A percentile compares a stretch with the other conserved stretches of the same genome.
These are phyloP conservation scores for Nemopilema nomurai DNA, from an alignment of 30 jellyfish, hydroid and myxozoan genomes.

Conservation along the genomic window DNA sequence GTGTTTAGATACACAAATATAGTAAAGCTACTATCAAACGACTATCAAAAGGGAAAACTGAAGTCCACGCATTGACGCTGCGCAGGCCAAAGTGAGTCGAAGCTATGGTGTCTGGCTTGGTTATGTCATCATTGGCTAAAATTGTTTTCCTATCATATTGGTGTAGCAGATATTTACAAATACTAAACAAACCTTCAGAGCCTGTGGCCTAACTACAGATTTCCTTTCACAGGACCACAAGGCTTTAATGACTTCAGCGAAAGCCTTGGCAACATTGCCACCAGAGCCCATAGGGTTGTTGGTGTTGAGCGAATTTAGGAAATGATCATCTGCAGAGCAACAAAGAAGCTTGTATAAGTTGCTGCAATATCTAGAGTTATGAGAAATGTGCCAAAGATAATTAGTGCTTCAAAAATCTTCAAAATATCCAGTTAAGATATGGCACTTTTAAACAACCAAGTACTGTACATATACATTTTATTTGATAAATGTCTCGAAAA, in stretches of 20 bases:
- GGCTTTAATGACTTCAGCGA: conserved; percentile 79
- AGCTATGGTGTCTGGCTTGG: not conserved
- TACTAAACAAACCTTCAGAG: conserved; percentile 64
- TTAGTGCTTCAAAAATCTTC: too few relatives aligned
- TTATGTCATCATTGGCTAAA: not conserved
- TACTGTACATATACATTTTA: too few relatives aligned
- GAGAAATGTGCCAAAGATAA: too few relatives aligned
- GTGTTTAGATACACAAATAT: not conserved
- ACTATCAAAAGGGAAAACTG: too few relatives aligned
- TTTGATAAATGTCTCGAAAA: too few relatives aligned
- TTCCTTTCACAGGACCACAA: conserved; percentile 70
- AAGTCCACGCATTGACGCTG: too few relatives aligned
- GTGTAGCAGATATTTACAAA: not conserved
- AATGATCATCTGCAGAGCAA: conserved; percentile 59
- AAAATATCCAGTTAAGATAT: too few relatives aligned
- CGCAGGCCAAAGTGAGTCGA: too few relatives aligned
- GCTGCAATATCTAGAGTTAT: too few relatives aligned
- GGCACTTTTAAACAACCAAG: too few relatives aligned
- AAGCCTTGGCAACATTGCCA: conserved; percentile 91
- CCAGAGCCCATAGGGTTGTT: conserved; percentile 93
- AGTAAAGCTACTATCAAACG: too few relatives aligned
- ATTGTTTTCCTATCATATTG: not conserved
- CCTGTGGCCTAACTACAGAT: conserved; percentile 72
- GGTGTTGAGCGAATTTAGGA: conserved; percentile 51
- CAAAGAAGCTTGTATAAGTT: not conserved